Conservation (phyloP, 2,888 invertebrate species). For the Ochropacha duplaris region DNA sequence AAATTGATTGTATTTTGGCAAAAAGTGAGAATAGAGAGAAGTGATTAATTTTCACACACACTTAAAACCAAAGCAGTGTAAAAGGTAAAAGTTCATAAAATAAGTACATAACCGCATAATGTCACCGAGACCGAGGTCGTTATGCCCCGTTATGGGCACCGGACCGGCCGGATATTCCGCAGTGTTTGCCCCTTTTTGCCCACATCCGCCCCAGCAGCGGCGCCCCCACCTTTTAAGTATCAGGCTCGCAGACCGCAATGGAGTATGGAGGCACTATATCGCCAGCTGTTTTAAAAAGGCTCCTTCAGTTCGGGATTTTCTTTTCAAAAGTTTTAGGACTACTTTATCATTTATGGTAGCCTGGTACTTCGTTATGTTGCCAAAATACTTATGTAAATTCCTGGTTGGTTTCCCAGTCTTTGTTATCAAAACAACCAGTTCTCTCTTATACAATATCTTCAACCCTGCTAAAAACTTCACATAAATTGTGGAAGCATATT, state of each 20-base stretch:
- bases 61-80: not conserved
- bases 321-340: not conserved
- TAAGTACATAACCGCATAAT: slow-evolving; percentile 12
- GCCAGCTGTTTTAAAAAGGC: not conserved
- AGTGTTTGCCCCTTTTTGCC: slow-evolving; percentile 22
- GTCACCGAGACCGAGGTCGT: slow-evolving; percentile 13
- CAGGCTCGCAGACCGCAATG: slow-evolving; percentile 6
- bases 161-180: slow-evolving; percentile 26
- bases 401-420: too few species aligned
- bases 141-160: slow-evolving; percentile 21
- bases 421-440: too few species aligned
- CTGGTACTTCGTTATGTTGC: too few species aligned
- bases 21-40: not conserved
- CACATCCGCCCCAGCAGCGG: slow-evolving; percentile 24
- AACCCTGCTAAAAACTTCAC: not conserved
- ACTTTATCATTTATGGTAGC: not conserved
- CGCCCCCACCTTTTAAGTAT: slow-evolving; percentile 11
- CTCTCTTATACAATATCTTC: too few species aligned
- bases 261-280: slow-evolving; percentile 2
- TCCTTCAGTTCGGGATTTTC: not conserved
- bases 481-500: not conserved
- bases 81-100: not conserved
- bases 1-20: too few species aligned
- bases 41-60: not conserved
- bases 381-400: too few species aligned